Percentiles rank a stretch among this genome's conserved stretches.
Evolutionary conservation across 2,797 vertebrate genomes (phyloP).

Genomic region (Neoniphon sammara): DNA sequence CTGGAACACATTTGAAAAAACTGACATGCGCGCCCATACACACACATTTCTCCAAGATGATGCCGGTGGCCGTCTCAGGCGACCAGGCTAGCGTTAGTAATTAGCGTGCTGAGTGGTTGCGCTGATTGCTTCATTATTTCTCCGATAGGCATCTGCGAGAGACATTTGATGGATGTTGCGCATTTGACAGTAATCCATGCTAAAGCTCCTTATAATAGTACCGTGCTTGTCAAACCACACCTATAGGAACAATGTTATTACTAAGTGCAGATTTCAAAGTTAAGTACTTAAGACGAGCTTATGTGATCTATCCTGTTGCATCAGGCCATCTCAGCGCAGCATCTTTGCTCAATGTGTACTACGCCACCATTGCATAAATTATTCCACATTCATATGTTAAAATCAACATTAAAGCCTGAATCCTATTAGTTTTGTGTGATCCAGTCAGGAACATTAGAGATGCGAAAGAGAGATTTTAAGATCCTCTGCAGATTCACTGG

Average conservation of each 20-base stretch:
- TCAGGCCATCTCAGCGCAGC: slow-evolving; percentile 23
- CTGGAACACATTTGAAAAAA: slow-evolving; percentile 42
- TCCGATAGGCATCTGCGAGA: slow-evolving; percentile 64
- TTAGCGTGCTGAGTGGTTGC: slow-evolving; percentile 72
- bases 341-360: slow-evolving; percentile 27
- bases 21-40: slow-evolving; percentile 23
- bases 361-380: slow-evolving; percentile 21
- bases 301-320: slow-evolving; percentile 42
- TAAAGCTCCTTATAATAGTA: slow-evolving; percentile 45
- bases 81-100: slow-evolving; percentile 62
- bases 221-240: slow-evolving; percentile 2
- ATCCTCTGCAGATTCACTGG: slow-evolving; percentile 9
- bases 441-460: slow-evolving; percentile 15
- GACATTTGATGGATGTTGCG: slow-evolving; percentile 70
- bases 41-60: slow-evolving; percentile 13
- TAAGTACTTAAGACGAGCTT: slow-evolving; percentile 7
- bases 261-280: background rate
- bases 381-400: slow-evolving; percentile 1
- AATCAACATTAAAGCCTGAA: slow-evolving; percentile 29
- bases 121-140: slow-evolving; percentile 83
- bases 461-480: slow-evolving; percentile 33
- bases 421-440: slow-evolving; percentile 17
- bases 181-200: slow-evolving; percentile 63
- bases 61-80: slow-evolving; percentile 48
- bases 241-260: slow-evolving; percentile 12